A percentile compares a stretch with the other conserved stretches of the same genome.
Evolutionary conservation across 1,140 invertebrate genomes (phyloP).

Genomic region (Eurosta solidaginis): DNA sequence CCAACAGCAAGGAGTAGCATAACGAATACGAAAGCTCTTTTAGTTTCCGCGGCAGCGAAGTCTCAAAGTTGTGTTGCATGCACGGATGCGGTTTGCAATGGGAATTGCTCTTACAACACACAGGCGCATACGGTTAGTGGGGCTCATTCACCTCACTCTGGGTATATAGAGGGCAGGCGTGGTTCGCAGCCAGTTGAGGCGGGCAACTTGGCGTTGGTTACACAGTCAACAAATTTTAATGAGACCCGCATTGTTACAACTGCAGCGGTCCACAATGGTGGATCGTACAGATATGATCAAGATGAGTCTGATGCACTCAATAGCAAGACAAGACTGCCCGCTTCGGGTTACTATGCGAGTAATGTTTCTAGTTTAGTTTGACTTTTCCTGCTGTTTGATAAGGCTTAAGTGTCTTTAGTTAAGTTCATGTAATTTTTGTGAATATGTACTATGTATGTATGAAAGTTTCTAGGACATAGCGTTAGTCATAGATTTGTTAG

Average conservation of each 20-base stretch:
- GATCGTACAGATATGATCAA: neutral
- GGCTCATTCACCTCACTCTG: neutral
- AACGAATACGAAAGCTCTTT: neutral
- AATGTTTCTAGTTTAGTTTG: conserved; percentile 14
- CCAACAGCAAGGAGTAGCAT: neutral
- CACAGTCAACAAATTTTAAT: neutral
- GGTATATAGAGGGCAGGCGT: neutral
- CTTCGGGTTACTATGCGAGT: conserved; percentile 1
- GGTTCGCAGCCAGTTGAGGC: neutral
- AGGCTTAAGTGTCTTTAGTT: neutral
- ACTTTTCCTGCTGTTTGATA: neutral
- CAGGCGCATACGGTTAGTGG: too few relatives aligned
- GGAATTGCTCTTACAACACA: neutral
- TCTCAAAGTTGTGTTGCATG: neutral
- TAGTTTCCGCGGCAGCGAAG: neutral
- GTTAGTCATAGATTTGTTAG: neutral
- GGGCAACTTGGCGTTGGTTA: neutral
- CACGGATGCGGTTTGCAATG: neutral
- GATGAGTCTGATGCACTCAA: neutral
- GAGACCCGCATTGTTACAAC: neutral
- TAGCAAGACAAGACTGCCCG: neutral
- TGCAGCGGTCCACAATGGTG: neutral
- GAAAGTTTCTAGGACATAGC: neutral
- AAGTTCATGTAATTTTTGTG: neutral
- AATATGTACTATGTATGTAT: neutral